Percentiles rank a stretch among this genome's conserved stretches.
Evolutionary conservation across 2,113 vertebrate species (phyloP).

Genomic region (Paracyprichromis sp.): DNA sequence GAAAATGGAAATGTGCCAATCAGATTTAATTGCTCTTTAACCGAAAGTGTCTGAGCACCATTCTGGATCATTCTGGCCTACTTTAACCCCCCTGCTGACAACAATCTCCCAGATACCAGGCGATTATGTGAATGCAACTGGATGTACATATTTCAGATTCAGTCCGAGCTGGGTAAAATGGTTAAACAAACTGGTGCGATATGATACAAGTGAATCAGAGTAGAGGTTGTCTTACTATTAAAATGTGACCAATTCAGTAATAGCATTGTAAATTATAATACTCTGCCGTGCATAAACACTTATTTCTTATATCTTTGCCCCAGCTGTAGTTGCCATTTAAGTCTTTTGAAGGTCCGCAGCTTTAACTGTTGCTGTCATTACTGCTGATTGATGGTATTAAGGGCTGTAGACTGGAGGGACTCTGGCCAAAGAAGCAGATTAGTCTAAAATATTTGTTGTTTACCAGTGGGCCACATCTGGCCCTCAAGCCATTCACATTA

Average conservation of each 20-base stretch:
- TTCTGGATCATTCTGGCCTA: background rate
- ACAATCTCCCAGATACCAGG: background rate
- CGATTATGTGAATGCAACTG: background rate
- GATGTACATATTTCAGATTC: background rate
- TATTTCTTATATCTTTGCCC: background rate
- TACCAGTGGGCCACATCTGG: background rate
- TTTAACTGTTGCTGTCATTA: background rate
- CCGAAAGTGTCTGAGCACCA: background rate
- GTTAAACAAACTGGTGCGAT: background rate
- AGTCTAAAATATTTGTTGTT: background rate
- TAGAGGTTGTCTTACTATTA: background rate
- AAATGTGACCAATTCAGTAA: background rate
- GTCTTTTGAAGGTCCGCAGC: background rate
- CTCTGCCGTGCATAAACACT: background rate
- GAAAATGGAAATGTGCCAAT: background rate
- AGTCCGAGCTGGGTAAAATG: background rate
- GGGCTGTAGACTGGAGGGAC: background rate
- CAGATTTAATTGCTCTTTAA: background rate
- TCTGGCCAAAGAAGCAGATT: background rate
- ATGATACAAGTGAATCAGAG: background rate
- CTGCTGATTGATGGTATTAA: background rate
- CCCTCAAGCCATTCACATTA: background rate
- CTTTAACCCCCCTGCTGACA: background rate
- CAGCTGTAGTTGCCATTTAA: background rate
- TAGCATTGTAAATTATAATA: background rate